These are phyloP conservation scores for Girardia tigrina DNA, from an alignment of 2,888 invertebrate genomes.

Conservation along the genomic window DNA sequence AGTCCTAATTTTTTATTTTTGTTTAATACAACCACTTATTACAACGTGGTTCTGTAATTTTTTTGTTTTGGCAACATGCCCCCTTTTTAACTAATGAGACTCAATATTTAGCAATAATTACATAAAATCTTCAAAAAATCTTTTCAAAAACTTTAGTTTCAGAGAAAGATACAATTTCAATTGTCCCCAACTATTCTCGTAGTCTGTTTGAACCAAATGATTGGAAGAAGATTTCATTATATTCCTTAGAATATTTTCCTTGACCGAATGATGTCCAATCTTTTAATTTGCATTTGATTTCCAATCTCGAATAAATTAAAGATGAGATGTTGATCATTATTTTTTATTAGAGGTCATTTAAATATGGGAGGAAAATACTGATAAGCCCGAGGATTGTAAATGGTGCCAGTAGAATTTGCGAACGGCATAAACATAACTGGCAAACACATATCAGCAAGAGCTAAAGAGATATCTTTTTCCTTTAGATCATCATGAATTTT, in stretches of 20 bases:
- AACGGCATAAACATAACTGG: slow-evolving; percentile 50
- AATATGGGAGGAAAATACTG: slow-evolving; percentile 50
- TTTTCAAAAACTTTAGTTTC: too few relatives aligned
- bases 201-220: not conserved
- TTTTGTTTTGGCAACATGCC: too few relatives aligned
- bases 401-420: slow-evolving; percentile 40
- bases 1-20: too few relatives aligned
- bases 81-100: too few relatives aligned
- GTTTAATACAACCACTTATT: too few relatives aligned
- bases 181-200: not conserved
- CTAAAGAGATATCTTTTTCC: not conserved
- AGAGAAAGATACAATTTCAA: not conserved
- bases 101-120: too few relatives aligned
- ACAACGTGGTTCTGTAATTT: too few relatives aligned
- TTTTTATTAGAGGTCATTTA: slow-evolving; percentile 46
- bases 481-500: not conserved
- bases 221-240: not conserved
- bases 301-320: slow-evolving; percentile 24
- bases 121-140: too few relatives aligned
- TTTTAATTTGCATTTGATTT: not conserved
- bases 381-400: slow-evolving; percentile 48
- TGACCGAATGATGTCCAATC: not conserved
- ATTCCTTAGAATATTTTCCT: not conserved
- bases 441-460: slow-evolving; percentile 42
- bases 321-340: slow-evolving; percentile 38